Percentiles rank a stretch among this genome's conserved stretches.
phyloP scores from a whole-genome alignment of 2,797 vertebrate species.

The Rhabdophis nuchalis region DNA sequence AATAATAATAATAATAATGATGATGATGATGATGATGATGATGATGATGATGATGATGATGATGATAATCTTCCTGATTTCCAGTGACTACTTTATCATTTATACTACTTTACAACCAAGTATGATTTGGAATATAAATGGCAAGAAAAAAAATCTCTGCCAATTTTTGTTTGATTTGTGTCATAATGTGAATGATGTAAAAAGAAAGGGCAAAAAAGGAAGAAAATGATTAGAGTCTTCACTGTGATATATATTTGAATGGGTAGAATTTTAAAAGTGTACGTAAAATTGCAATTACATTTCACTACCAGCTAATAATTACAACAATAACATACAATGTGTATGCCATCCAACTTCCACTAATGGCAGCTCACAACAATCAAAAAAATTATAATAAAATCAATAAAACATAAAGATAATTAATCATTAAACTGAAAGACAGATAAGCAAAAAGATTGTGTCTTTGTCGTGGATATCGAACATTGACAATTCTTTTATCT shows the following conservation, averaged over 20 bases:
- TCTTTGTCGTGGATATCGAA: not conserved
- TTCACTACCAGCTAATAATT: not conserved
- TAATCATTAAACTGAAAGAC: not conserved
- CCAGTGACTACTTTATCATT: not conserved
- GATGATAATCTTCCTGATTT: no score
- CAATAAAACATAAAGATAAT: not conserved
- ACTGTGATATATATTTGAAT: not conserved
- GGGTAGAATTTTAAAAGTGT: not conserved
- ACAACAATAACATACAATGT: not conserved
- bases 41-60: no score
- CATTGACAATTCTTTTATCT: not conserved
- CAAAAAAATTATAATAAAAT: not conserved
- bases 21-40: no score
- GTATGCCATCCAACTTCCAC: not conserved
- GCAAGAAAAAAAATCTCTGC: not conserved
- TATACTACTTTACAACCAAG: not conserved
- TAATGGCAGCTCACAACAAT: not conserved
- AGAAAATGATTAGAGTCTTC: not conserved
- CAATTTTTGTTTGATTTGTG: not conserved
- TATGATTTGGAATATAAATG: not conserved
- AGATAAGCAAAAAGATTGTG: not conserved
- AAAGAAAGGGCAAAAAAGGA: not conserved
- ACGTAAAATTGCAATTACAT: not conserved
- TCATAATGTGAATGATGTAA: not conserved
- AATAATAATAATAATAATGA: no score